Percentiles rank a stretch among this genome's conserved stretches.
Conservation (phyloP, 2,797 vertebrate species). For the Emys orbicularis region DNA sequence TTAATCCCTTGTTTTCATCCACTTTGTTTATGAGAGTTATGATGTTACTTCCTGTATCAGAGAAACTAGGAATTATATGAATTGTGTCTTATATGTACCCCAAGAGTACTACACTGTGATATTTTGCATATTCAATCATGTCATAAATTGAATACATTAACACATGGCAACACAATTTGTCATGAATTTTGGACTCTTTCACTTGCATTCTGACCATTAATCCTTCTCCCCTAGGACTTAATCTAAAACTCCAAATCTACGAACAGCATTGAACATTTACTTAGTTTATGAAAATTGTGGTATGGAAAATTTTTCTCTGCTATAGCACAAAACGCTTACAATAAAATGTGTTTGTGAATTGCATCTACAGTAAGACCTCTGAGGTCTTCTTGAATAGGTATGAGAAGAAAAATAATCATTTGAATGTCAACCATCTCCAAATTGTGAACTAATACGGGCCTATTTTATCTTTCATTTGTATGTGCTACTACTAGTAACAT, state of each 20-base stretch:
- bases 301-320: not conserved
- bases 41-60: not conserved
- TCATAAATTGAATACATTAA: not conserved
- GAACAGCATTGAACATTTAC: not conserved
- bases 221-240: not conserved
- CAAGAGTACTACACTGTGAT: fast-evolving
- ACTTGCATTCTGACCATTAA: not conserved
- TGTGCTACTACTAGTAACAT: no score
- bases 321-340: not conserved
- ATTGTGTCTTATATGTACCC: not conserved
- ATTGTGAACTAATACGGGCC: not conserved
- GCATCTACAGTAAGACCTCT: not conserved
- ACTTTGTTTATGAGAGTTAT: not conserved
- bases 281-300: no score
- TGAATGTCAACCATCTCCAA: not conserved
- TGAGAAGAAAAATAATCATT: no score
- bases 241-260: not conserved
- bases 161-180: not conserved
- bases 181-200: not conserved
- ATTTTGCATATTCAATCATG: fast-evolving
- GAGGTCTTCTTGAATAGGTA: not conserved
- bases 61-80: not conserved
- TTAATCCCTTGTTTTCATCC: not conserved
- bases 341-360: not conserved
- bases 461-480: no score